phyloP scores from a whole-genome alignment of 2,888 invertebrate species.

The Zelleria hepariella region DNA sequence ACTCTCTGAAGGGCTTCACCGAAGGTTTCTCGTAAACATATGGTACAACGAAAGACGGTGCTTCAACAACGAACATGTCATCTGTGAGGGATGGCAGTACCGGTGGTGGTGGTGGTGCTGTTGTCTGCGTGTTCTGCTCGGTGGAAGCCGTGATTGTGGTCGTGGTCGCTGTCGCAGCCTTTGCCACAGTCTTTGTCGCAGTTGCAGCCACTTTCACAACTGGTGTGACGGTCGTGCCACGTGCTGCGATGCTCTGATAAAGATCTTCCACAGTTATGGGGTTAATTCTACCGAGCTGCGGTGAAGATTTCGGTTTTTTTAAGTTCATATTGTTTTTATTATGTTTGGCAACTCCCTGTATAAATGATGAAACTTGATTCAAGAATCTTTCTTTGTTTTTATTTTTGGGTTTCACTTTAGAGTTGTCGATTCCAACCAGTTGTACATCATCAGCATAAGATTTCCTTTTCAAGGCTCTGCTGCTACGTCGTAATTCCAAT shows the following conservation, averaged over 20 bases:
- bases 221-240: slow-evolving; percentile 70
- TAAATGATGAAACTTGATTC: not conserved
- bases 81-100: slow-evolving; percentile 88
- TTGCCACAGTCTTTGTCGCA: slow-evolving; percentile 16
- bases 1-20: slow-evolving; percentile 80
- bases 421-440: not conserved
- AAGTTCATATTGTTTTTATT: slow-evolving; percentile 71
- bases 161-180: slow-evolving; percentile 33
- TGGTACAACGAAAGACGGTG: slow-evolving; percentile 93
- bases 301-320: slow-evolving; percentile 70
- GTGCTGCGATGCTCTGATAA: slow-evolving; percentile 61
- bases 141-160: slow-evolving; percentile 23
- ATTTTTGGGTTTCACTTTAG: slow-evolving; percentile 4
- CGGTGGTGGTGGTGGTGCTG: slow-evolving; percentile 71
- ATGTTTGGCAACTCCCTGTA: slow-evolving; percentile 18
- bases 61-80: slow-evolving; percentile 94
- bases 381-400: slow-evolving; percentile 21
- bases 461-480: not conserved
- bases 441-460: not conserved
- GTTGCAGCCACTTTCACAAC: slow-evolving; percentile 39
- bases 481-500: not conserved
- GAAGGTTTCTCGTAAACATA: slow-evolving; percentile 95
- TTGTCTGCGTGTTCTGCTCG: slow-evolving; percentile 38
- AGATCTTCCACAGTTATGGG: slow-evolving; percentile 48
- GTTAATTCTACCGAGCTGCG: slow-evolving; percentile 46